Evolutionary conservation across 2,888 invertebrate species (phyloP), one percentile per base, ranked within the genome.

Genomic region (Lasius platythorax): DNA sequence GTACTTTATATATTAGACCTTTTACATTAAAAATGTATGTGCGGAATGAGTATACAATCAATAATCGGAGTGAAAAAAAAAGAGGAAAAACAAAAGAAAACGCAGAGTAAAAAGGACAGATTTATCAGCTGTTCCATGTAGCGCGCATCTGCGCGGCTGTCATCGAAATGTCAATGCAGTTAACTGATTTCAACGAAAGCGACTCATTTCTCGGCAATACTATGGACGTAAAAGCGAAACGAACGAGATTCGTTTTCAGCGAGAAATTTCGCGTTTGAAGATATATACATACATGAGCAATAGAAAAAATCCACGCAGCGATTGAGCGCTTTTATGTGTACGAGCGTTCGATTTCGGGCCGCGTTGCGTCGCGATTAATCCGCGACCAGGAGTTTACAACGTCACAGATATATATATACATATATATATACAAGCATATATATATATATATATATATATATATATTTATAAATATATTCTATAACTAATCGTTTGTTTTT

Each of bases 351-450:
- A 87, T 84, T 87, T 74, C 72, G 40, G 84, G 43, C 33, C 73
- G 72, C 66, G 64, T 37, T 70, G 33, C 87, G 87, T 87, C 73
- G 75, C 63, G 67, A 81, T 85, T 85, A 87, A 81, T 8, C 3
- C 58, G 15, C 33, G 40, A 58, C 30, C 67, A 78, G 56, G 28
- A 68, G 56, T 67, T 56, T 43, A 15, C 28, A 18, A 67, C 79
- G 58, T 58, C 67, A 68, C 23, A 23, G 11, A 50, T 33, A 63
- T 70, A 70, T n/a, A n/a, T 58, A 61, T 8, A 37, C 58, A 18
- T 30, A 5, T 67, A 12, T 6, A 11, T 18, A 6, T 15, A 23
- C 23, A 23, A 23, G n/a, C 8, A 53, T 8, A 18, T 50, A 50
- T 6, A 50, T 46, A 46, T 46, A 46, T 12, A 15, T 46, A 15